Conservation (phyloP, 2,797 vertebrate genomes). For the Arctocebus calabarensis region DNA sequence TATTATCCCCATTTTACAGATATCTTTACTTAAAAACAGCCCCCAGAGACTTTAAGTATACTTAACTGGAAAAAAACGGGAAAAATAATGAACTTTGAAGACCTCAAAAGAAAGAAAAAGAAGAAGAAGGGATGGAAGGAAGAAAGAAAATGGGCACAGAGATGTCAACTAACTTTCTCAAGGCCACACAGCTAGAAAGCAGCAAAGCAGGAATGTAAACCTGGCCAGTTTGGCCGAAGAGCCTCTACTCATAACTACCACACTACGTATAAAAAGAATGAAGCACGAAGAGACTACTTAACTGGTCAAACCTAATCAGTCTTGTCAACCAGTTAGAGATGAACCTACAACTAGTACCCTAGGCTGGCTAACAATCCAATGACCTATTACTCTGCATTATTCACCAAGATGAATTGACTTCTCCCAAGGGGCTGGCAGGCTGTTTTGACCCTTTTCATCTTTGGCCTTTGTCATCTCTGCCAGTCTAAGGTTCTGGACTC, state of each 20-base stretch:
- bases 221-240: background rate
- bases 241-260: constrained; percentile 18
- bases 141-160: background rate
- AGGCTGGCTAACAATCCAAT: background rate
- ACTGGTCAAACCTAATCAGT: constrained; percentile 3
- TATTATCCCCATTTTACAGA: constrained; percentile 19
- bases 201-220: constrained; percentile 30
- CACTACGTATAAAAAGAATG: background rate
- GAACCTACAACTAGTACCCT: constrained; percentile 1
- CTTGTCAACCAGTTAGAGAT: constrained; percentile 2
- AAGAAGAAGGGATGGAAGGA: background rate
- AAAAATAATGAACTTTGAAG: background rate
- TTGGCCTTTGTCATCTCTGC: background rate
- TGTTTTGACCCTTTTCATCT: background rate
- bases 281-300: background rate
- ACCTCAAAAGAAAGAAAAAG: background rate
- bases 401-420: constrained; percentile 31
- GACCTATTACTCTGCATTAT: background rate
- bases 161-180: constrained; percentile 36
- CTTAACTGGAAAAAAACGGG: background rate
- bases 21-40: background rate
- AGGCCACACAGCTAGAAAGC: constrained; percentile 32
- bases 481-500: background rate
- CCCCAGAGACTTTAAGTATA: background rate
- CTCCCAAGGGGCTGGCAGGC: background rate